Conservation (phyloP, 2,113 vertebrate species). For the Ardeotis arabs region DNA sequence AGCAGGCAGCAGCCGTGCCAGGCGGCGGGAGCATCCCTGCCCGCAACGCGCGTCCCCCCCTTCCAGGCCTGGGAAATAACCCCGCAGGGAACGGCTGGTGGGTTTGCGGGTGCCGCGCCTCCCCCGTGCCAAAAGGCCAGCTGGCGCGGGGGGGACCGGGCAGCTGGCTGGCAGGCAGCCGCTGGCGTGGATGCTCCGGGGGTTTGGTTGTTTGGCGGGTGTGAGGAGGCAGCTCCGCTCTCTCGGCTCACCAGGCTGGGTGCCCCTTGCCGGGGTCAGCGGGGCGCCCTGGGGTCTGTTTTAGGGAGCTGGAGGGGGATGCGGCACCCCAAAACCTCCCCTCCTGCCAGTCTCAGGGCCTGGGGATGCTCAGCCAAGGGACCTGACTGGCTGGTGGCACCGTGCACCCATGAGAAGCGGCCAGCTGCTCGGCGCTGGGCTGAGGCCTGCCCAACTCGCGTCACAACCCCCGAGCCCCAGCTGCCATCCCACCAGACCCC, state of each 20-base stretch:
- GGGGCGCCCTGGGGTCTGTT: neutral
- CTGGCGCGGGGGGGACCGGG: neutral
- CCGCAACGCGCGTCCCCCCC: neutral
- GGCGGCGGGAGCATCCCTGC: neutral
- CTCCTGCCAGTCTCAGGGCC: rapidly evolving
- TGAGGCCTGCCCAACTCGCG: neutral
- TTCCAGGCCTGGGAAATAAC: neutral
- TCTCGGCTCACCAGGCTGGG: rapidly evolving
- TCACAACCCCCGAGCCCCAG: rapidly evolving
- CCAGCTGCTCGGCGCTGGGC: rapidly evolving
- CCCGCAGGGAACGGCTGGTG: neutral
- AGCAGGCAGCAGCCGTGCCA: slow-evolving; percentile 46
- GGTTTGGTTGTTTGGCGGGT: neutral
- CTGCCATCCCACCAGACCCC: rapidly evolving
- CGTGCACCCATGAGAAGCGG: rapidly evolving
- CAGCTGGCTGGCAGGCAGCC: neutral
- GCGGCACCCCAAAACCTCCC: neutral
- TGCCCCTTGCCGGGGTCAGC: rapidly evolving
- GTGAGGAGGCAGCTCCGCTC: neutral
- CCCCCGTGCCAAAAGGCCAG: neutral
- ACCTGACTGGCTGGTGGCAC: rapidly evolving
- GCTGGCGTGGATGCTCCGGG: rapidly evolving
- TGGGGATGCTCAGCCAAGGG: rapidly evolving
- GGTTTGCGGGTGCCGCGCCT: neutral
- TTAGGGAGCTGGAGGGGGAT: neutral